Percentiles rank a stretch among this genome's conserved stretches.
Evolutionary conservation across 1,140 invertebrate species (phyloP).

Genomic region (Camponotus floridanus): DNA sequence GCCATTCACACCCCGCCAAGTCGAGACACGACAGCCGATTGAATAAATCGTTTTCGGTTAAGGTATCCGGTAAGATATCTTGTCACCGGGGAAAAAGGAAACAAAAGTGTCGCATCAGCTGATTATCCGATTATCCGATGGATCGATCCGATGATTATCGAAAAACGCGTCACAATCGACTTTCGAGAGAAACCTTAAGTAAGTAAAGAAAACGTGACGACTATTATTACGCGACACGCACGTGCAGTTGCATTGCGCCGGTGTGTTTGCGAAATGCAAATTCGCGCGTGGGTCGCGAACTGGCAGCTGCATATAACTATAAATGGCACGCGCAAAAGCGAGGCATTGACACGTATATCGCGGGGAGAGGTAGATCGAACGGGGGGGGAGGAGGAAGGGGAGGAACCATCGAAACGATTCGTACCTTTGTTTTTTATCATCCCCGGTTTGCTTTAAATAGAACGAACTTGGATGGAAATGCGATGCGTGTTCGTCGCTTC

Average conservation of each 20-base stretch:
- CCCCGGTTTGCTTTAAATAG: not conserved
- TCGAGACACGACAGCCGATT: conserved; percentile 10
- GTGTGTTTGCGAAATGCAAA: conserved; percentile 65
- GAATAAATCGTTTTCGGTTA: conserved; percentile 1
- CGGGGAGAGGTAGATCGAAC: not conserved
- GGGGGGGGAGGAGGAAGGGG: too few species aligned
- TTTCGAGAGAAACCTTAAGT: not conserved
- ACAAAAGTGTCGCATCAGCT: not conserved
- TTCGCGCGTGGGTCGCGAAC: conserved; percentile 51
- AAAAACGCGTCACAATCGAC: not conserved
- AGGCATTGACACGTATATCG: conserved; percentile 49
- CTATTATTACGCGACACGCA: not conserved
- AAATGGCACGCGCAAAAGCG: conserved; percentile 65
- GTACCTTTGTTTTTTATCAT: not conserved
- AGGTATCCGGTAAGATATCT: not conserved
- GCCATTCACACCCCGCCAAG: not conserved
- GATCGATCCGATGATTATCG: not conserved
- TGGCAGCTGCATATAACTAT: conserved; percentile 62
- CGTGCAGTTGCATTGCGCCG: conserved; percentile 3
- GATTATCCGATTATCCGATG: conserved; percentile 14
- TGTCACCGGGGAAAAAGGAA: not conserved
- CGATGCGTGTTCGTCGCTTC: not conserved
- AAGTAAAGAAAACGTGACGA: conserved; percentile 4
- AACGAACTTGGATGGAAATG: not conserved
- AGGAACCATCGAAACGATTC: not conserved